Base-by-base conservation (phyloP, 2,797 vertebrate genomes). In the Sternarchorhynchus goeldii region DNA sequence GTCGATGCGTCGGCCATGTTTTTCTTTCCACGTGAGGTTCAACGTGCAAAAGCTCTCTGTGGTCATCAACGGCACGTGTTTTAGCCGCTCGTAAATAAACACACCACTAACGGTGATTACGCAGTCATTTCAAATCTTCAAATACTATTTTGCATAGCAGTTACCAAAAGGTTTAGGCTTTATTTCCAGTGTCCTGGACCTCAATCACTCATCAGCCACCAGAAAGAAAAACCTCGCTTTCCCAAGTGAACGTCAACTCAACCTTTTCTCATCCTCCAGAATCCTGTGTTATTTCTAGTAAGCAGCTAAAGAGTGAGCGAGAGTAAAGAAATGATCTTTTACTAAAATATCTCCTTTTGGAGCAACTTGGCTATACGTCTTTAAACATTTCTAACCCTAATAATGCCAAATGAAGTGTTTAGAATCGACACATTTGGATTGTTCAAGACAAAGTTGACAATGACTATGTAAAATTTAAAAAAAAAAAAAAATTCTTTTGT, bases 341-440 rank as follows among this genome's bases (percentile, higher is more conserved):
- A 80, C 60, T 87, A 83, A 83, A 84, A 83, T 85, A 88, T 86
- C 84, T 86, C 78, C 20, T 68, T 76, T 77, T 85, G 32, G n/a
- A 75, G 65, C 67, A 56, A 73, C 45, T 68, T 76, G 18, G 67
- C 66, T 73, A 41, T 53, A 66, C 68, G 85, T 85, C 83, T 91
- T 85, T 89, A 90, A 88, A 88, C 85, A 88, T 92, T 88, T 93
- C 86, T 86, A 77, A 87, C 87, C 82, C 85, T 85, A 85, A 2
- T 50, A 50, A 89, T 84, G 87, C 68, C 84, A 83, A 84, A 85
- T 86, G 80, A 80, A 75, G 87, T 80, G 17, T 85, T 85, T 57
- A 74, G 79, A 73, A 76, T 78, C 81, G 80, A 45, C 84, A 73
- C 72, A 45, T 81, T 81, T 73, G 83, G 78, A 57, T 88, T 88